Evolutionary conservation across 2,113 vertebrate genomes (phyloP).

Genomic region (Leucopternis melanops): DNA sequence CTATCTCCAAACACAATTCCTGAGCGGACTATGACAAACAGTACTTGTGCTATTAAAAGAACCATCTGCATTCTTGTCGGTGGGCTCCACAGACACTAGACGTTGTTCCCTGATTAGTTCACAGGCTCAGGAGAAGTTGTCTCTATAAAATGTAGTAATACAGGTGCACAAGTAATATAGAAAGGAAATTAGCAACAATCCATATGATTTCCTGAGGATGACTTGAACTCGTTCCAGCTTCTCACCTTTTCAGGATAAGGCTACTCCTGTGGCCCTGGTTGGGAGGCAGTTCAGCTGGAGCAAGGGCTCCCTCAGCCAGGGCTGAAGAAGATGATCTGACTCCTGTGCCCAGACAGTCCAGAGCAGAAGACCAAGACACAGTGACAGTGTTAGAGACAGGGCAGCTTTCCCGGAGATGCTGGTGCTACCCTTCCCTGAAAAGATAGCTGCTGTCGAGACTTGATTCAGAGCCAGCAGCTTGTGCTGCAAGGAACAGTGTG

Average conservation of each 20-base stretch:
- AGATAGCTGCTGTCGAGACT: background rate
- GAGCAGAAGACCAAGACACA: background rate
- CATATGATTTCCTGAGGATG: background rate
- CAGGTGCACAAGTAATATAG: background rate
- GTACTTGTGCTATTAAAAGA: background rate
- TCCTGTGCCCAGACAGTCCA: background rate
- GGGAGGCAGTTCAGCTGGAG: background rate
- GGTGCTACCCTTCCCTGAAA: background rate
- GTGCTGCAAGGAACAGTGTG: background rate
- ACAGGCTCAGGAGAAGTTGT: background rate
- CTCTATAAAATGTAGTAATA: background rate
- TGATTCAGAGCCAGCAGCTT: background rate
- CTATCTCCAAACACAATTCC: background rate
- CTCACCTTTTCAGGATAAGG: background rate
- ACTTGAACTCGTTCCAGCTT: background rate
- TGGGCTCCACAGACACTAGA: background rate
- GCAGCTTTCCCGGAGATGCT: background rate
- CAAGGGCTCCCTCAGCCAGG: background rate
- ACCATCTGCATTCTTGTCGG: background rate
- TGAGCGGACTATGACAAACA: background rate
- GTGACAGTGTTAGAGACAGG: background rate
- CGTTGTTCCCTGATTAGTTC: background rate
- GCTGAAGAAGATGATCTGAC: background rate
- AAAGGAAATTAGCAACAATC: background rate
- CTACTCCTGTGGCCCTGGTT: background rate